Percentiles rank a stretch among this genome's conserved stretches.
These are phyloP conservation scores for Nematopogon swammerdamellus DNA, from an alignment of 2,888 invertebrate species.

Conservation along the genomic window DNA sequence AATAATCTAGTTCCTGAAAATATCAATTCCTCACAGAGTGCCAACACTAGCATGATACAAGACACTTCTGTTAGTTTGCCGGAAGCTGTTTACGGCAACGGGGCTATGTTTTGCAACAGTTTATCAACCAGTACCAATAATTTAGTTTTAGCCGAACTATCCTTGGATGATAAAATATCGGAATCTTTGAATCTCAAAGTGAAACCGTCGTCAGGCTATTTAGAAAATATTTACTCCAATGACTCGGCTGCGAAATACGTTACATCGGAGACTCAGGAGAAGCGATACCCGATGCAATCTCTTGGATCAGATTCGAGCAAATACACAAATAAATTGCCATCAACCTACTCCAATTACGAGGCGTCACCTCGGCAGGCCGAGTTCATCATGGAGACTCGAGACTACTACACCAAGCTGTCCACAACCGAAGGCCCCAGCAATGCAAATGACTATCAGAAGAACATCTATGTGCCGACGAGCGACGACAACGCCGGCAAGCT, in stretches of 20 bases:
- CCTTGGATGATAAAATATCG: constrained; percentile 45
- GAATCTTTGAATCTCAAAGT: constrained; percentile 46
- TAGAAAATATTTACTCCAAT: constrained; percentile 32
- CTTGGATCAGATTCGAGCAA: too few relatives aligned
- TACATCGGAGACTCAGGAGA: too few relatives aligned
- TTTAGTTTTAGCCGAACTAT: constrained; percentile 26
- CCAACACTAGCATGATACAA: neutral
- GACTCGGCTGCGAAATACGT: constrained; percentile 9
- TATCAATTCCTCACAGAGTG: neutral
- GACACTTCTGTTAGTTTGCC: neutral
- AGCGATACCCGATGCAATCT: too few relatives aligned
- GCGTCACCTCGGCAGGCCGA: constrained; percentile 16
- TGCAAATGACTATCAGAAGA: constrained; percentile 37
- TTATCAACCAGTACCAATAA: neutral
- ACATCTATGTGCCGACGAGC: constrained; percentile 39
- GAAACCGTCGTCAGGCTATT: constrained; percentile 27
- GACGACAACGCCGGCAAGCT: constrained; percentile 38
- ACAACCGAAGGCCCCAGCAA: constrained; percentile 24
- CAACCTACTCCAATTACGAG: constrained; percentile 23
- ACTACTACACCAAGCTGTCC: constrained; percentile 42
- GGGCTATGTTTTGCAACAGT: neutral
- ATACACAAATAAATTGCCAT: too few relatives aligned
- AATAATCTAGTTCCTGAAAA: neutral
- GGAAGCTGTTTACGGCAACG: neutral
- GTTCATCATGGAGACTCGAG: constrained; percentile 39